A percentile compares a stretch with the other conserved stretches of the same genome.
These are phyloP conservation scores for Nannospalax galili DNA, from an alignment of 2,113 vertebrate genomes.

Conservation along the genomic window DNA sequence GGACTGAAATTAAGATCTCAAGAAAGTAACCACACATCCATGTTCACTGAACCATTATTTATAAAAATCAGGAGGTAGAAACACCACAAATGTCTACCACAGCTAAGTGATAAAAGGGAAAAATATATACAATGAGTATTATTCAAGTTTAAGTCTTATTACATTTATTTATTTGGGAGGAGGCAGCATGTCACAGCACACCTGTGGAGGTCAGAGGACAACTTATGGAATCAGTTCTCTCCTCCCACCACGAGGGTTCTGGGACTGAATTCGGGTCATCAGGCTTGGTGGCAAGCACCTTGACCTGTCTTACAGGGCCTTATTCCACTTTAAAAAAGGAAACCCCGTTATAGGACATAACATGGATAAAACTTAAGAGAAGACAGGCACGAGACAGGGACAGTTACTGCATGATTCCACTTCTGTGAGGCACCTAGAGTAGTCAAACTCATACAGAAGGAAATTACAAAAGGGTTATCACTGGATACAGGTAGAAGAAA, in stretches of 20 bases:
- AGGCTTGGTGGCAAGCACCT: too few relatives aligned
- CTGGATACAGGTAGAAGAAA: neutral
- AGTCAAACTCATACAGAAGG: neutral
- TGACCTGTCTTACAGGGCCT: too few relatives aligned
- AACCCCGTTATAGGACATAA: neutral
- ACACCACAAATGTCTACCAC: neutral
- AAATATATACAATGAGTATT: neutral
- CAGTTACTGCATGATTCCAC: neutral
- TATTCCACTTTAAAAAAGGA: neutral
- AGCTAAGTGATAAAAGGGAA: neutral
- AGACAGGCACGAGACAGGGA: neutral
- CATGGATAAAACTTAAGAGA: neutral
- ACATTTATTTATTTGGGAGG: too few relatives aligned
- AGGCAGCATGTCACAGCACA: too few relatives aligned
- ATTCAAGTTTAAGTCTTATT: neutral
- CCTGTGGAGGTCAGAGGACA: too few relatives aligned
- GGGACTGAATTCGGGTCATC: too few relatives aligned
- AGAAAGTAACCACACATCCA: neutral
- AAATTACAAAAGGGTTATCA: neutral
- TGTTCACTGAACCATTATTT: neutral
- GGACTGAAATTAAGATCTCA: neutral
- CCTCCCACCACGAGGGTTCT: too few relatives aligned
- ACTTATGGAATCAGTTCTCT: too few relatives aligned
- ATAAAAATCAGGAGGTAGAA: neutral
- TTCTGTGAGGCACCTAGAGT: too few relatives aligned